Percentiles rank a stretch among this genome's conserved stretches.
Evolutionary conservation across 2,797 vertebrate genomes (phyloP).

Genomic region (Gadopsis marmoratus): DNA sequence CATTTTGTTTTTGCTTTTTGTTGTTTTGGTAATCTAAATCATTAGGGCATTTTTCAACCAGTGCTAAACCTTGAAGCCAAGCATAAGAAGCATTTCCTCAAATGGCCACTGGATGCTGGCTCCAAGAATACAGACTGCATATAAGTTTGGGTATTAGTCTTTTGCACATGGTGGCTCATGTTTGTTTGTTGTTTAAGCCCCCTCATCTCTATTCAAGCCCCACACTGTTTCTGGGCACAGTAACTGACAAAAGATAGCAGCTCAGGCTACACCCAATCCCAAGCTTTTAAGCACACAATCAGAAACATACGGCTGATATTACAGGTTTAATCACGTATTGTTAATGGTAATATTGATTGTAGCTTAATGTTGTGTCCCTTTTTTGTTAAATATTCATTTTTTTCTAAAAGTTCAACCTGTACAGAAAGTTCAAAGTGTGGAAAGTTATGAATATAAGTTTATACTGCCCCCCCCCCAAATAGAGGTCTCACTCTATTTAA

Average conservation of each 20-base stretch:
- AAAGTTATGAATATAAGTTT: slow-evolving; percentile 12
- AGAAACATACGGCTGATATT: not conserved
- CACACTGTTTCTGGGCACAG: not conserved
- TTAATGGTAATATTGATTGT: not conserved
- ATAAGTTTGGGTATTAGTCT: not conserved
- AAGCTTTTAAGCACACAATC: not conserved
- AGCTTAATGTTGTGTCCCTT: not conserved
- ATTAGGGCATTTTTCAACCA: not conserved
- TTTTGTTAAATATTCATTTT: not conserved
- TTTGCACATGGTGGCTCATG: not conserved
- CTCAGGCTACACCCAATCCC: not conserved
- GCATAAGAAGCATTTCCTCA: not conserved
- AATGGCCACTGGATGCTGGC: not conserved
- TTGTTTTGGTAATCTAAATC: not conserved
- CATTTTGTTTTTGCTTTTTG: not conserved
- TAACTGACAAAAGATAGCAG: not conserved
- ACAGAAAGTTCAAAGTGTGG: slow-evolving; percentile 7
- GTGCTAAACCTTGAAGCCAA: not conserved
- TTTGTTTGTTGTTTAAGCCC: not conserved
- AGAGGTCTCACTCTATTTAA: slow-evolving; percentile 55
- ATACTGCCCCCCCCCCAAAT: slow-evolving; percentile 20
- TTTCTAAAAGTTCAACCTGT: not conserved
- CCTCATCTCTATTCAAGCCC: not conserved
- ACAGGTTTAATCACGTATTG: not conserved
- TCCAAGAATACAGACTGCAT: not conserved